These are phyloP conservation scores for Agriopis aurantiaria DNA, from an alignment of 2,888 invertebrate species.

Conservation along the genomic window DNA sequence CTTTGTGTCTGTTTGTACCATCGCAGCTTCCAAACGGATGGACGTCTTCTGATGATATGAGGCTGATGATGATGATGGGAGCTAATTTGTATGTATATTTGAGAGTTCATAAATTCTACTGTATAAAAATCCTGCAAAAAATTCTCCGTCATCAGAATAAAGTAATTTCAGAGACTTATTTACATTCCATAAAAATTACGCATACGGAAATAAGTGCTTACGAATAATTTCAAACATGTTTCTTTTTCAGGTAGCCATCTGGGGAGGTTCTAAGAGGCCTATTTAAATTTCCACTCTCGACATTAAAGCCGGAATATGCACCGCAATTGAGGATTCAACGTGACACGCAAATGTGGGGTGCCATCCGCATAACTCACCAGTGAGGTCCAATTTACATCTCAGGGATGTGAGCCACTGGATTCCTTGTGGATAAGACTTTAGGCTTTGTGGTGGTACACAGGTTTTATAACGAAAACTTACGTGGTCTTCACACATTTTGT, in stretches of 20 bases:
- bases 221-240: conserved; percentile 31
- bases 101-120: neutral
- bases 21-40: too few relatives aligned
- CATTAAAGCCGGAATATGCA: conserved; percentile 45
- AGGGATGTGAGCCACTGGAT: neutral
- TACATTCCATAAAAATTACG: conserved; percentile 25
- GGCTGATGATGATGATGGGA: neutral
- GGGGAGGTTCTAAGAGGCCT: conserved; percentile 26
- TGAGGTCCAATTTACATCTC: conserved; percentile 25
- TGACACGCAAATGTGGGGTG: conserved; percentile 57
- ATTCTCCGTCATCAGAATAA: conserved; percentile 18
- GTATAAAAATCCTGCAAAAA: conserved; percentile 12
- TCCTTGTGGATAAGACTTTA: neutral
- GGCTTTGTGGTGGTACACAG: neutral
- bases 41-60: too few relatives aligned
- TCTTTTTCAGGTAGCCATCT: conserved; percentile 32
- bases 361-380: conserved; percentile 49
- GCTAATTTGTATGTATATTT: neutral
- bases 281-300: conserved; percentile 45
- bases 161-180: conserved; percentile 19
- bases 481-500: too few relatives aligned
- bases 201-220: conserved; percentile 12
- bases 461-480: too few relatives aligned
- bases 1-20: too few relatives aligned
- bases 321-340: conserved; percentile 52